These are phyloP conservation scores for Drosophila prostipennis DNA, from an alignment of 2,888 invertebrate genomes.

Conservation along the genomic window DNA sequence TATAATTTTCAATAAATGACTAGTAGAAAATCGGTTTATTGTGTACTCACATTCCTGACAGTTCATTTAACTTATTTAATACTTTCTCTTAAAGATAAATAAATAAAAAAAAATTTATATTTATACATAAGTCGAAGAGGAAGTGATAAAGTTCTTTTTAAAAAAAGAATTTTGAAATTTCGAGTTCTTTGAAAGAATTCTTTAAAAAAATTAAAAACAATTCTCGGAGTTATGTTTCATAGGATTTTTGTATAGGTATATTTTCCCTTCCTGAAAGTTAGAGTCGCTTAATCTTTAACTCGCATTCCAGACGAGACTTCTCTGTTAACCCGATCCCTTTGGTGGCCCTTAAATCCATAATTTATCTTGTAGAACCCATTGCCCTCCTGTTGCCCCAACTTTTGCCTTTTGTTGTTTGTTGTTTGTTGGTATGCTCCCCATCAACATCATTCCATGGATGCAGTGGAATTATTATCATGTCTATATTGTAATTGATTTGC, in stretches of 20 bases:
- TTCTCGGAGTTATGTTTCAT: neutral
- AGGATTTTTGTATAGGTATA: neutral
- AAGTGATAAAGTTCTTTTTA: too few species aligned
- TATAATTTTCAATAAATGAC: neutral
- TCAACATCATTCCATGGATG: constrained; percentile 18
- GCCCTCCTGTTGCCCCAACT: constrained; percentile 17
- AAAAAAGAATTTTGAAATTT: too few species aligned
- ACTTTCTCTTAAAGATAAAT: too few species aligned
- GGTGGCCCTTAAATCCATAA: constrained; percentile 55
- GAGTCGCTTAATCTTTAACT: constrained; percentile 26
- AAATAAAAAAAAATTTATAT: too few species aligned
- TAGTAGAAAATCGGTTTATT: neutral
- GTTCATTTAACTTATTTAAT: neutral
- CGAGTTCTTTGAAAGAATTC: too few species aligned
- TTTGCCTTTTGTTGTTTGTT: constrained; percentile 5
- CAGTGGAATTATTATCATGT: constrained; percentile 55
- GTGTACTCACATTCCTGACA: neutral
- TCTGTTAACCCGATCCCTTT: constrained; percentile 10
- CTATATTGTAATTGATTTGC: constrained; percentile 77
- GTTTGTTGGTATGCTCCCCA: constrained; percentile 21
- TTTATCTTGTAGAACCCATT: constrained; percentile 49
- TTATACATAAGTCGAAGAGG: too few species aligned
- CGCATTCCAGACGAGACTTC: constrained; percentile 23
- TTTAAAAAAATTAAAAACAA: too few species aligned
- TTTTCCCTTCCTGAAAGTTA: constrained; percentile 6